Base-by-base conservation (phyloP, 2,797 vertebrate genomes). In the Xenentodon cancila region DNA sequence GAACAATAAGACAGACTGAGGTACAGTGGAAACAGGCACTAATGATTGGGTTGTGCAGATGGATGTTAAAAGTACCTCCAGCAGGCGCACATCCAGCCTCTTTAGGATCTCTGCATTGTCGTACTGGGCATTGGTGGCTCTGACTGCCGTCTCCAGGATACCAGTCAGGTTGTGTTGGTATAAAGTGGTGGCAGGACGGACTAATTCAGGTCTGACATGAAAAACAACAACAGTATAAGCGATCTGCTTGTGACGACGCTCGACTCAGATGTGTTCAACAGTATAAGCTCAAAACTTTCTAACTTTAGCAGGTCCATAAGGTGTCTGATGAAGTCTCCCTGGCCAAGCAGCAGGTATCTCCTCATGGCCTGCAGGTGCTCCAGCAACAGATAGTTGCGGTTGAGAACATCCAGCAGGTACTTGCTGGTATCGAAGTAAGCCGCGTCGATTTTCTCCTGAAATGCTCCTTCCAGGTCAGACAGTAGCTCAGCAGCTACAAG, bases 271-370 rank as follows among this genome's bases (percentile, higher is more conserved):
- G 34, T 13, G 9, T 11, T 13, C 3, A n/a, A 20, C 9, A 11
- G 19, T 12, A 5, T 8, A 19, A 15, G 3, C 1, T 16, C 0
- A 5, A 20, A 34, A 3, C 13, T 1, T 27, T 40, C 95, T 94
- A 67, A 99, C 97, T 99, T 99, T 17, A 99, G 95, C 77, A 99
- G 92, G 86, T 99, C 98, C 98, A 99, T 99, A 64, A 99, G 92
- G 82, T 99, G 97, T 19, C 97, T 87, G 86, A 99, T 98, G 82
- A 99, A 99, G 88, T 99, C 97, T 68, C 98, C 98, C 84, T 99
- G 98, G 64, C 97, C 98, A 22, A 99, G 94, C 46, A 99, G 94
- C 80, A 99, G 90, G 92, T 99, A 99, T 55, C 98, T 94, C 43
- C 97, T 94, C 96, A 98, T 96, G 62, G 98, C 97, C 89, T 99